phyloP scores from a whole-genome alignment of 2,888 invertebrate genomes.

The Tuta absoluta region DNA sequence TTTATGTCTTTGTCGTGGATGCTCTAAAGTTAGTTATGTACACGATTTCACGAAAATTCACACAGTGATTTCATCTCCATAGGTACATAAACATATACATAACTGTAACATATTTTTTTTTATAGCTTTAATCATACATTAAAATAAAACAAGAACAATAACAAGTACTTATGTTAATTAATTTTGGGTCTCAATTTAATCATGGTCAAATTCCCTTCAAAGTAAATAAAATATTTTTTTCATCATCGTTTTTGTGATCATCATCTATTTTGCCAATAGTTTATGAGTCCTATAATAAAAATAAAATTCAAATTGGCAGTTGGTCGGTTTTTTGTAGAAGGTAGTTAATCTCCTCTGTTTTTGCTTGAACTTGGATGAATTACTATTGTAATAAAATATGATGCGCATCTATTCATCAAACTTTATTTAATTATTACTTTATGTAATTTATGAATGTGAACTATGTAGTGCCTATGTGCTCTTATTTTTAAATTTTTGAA shows the following conservation, averaged over 20 bases:
- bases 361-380: constrained; percentile 5
- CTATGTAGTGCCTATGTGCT: too few relatives aligned
- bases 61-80: not conserved
- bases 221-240: not conserved
- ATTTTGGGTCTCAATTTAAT: not conserved
- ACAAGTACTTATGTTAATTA: not conserved
- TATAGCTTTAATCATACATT: too few relatives aligned
- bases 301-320: not conserved
- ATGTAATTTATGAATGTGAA: too few relatives aligned
- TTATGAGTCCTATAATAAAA: not conserved
- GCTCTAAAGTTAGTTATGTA: not conserved
- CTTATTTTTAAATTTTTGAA: too few relatives aligned
- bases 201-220: not conserved
- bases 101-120: too few relatives aligned
- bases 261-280: not conserved
- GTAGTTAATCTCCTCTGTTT: not conserved
- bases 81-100: not conserved
- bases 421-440: not conserved
- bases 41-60: not conserved
- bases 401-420: not conserved
- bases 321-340: not conserved
- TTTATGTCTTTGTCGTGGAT: constrained; percentile 17
- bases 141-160: too few relatives aligned
- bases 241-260: not conserved
- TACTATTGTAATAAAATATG: constrained; percentile 2